phyloP scores from a whole-genome alignment of 37 sponge, comb jelly and placozoan genomes.

The Bolinopsis microptera region DNA sequence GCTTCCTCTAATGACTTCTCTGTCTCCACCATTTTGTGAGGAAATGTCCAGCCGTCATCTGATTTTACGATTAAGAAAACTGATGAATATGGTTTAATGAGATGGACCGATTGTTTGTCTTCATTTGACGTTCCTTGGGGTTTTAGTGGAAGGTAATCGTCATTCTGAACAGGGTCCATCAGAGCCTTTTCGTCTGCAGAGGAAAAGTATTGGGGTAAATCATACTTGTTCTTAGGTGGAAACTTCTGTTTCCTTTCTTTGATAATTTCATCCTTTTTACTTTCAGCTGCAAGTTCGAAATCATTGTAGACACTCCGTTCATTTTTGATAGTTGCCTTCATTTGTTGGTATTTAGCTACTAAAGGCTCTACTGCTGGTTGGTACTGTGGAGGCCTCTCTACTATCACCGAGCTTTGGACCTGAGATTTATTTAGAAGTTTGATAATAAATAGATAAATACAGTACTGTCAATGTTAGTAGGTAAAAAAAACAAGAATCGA shows the following conservation, averaged over 20 bases:
- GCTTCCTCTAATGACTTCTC: constrained; percentile 5
- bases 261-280: constrained; percentile 8
- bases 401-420: constrained; percentile 45
- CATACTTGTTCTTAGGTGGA: constrained; percentile 27
- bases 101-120: background rate
- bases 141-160: constrained; percentile 12
- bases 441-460: background rate
- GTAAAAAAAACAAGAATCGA: too few relatives aligned
- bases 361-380: background rate
- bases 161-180: background rate
- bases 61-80: background rate
- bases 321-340: background rate
- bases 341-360: background rate
- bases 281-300: constrained; percentile 16
- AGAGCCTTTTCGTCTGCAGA: constrained; percentile 9
- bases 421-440: background rate
- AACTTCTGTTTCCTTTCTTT: constrained; percentile 9
- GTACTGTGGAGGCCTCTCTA: background rate
- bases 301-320: constrained; percentile 54
- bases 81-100: background rate
- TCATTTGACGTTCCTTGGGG: background rate
- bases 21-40: background rate
- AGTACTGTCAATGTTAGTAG: too few relatives aligned
- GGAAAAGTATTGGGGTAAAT: background rate
- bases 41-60: constrained; percentile 7